Conservation (phyloP, 1,140 invertebrate species). For the Zaprionus kolodkinae region DNA sequence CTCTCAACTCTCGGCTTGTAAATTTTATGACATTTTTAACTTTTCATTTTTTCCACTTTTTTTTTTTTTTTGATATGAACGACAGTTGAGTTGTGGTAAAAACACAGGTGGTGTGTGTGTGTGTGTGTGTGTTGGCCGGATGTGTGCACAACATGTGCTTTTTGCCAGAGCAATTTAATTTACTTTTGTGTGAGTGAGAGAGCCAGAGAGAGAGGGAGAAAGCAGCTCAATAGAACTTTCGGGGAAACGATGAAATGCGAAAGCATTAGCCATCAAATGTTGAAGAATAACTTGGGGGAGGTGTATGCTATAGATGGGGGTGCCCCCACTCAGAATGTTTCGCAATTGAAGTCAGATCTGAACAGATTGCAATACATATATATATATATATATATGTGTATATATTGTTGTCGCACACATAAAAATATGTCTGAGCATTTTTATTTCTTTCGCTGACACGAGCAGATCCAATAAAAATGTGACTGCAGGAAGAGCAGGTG, state of each 20-base stretch:
- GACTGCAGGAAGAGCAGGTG: neutral
- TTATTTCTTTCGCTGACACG: neutral
- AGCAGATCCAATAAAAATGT: neutral
- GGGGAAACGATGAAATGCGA: constrained; percentile 22
- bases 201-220: neutral
- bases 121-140: constrained; percentile 19
- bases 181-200: constrained; percentile 2
- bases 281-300: neutral
- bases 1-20: constrained; percentile 1
- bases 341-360: neutral
- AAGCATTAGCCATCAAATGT: constrained; percentile 33
- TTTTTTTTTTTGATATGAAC: constrained; percentile 8
- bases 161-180: constrained; percentile 47
- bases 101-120: neutral
- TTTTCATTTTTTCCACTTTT: neutral
- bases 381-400: neutral
- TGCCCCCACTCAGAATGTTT: neutral
- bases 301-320: neutral
- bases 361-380: constrained; percentile 1
- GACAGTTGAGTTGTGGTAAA: neutral
- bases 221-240: constrained; percentile 26
- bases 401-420: constrained; percentile 4
- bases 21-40: constrained; percentile 34
- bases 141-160: constrained; percentile 19
- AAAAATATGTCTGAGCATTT: constrained; percentile 6